phyloP scores from a whole-genome alignment of 2,888 invertebrate species.

The Girardia tigrina region DNA sequence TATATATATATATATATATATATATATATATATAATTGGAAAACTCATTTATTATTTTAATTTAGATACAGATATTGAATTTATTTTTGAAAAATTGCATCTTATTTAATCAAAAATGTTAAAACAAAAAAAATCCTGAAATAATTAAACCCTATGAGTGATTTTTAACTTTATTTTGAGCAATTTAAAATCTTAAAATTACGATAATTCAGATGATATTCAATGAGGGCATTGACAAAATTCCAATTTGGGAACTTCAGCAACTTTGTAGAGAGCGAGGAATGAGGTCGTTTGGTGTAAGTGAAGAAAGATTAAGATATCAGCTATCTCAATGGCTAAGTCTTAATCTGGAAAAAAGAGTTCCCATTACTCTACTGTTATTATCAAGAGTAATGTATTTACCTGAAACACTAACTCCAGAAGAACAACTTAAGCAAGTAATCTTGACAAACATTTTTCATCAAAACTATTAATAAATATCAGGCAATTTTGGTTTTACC shows the following conservation, averaged over 20 bases:
- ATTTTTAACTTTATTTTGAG: too few relatives aligned
- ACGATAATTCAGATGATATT: constrained; percentile 30
- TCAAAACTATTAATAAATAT: neutral
- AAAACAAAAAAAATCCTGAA: too few relatives aligned
- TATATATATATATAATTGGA: too few relatives aligned
- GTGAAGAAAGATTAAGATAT: constrained; percentile 66
- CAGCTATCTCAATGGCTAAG: constrained; percentile 88
- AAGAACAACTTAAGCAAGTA: constrained; percentile 82
- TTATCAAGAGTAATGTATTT: constrained; percentile 75
- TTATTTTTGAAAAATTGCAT: too few relatives aligned
- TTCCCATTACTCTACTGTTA: constrained; percentile 78
- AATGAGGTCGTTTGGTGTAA: constrained; percentile 88
- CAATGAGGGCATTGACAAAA: constrained; percentile 69
- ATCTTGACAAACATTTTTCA: too few relatives aligned
- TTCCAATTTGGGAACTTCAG: constrained; percentile 76
- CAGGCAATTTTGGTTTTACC: constrained; percentile 26
- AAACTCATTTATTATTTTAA: too few relatives aligned
- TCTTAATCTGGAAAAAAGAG: constrained; percentile 78
- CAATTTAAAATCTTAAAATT: too few relatives aligned
- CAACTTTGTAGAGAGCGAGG: constrained; percentile 81
- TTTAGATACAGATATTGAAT: too few relatives aligned
- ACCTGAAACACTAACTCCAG: constrained; percentile 73
- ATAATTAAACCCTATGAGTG: too few relatives aligned
- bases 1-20: too few relatives aligned
- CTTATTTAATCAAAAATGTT: too few relatives aligned